Evolutionary conservation across 2,888 invertebrate genomes (phyloP), one percentile per base, ranked within the genome.

Genomic region (Platycnemis pennipes): DNA sequence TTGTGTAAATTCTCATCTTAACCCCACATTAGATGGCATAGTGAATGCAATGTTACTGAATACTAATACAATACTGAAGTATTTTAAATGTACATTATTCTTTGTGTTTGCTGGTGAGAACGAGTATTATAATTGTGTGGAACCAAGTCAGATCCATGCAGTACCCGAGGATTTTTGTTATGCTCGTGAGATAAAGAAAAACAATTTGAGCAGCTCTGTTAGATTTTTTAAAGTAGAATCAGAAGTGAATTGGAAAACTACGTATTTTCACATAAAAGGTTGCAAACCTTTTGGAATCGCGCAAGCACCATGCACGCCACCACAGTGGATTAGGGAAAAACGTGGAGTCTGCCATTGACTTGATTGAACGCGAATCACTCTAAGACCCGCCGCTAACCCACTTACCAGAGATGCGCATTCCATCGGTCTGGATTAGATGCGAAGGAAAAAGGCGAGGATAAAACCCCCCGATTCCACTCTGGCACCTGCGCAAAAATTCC

Each of bases 381-480:
- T 77, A 77, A 77, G 77, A 37, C 77, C 37, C 16, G 2, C 16
- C 37, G 31, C 31, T 77, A 77, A 77, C 37, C 77, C 77, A 77
- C 77, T 37, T 77, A 37, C 77, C 77, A 77, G 77, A 77, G 37
- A 77, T 77, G 77, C 37, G 77, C 77, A 77, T 77, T 37, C 77
- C 77, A 77, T 77, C 26, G 31, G 77, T n/a, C 16, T 13, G 77
- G 11, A 77, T 77, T 77, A 77, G 37, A 77, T 11, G 77, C 4
- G 77, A 42, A 3, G 1, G 44, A 19, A 37, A 53, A 42, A 42
- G 53, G 56, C 56, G 42, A 42, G 56, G 56, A 56, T 49, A 89
- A 87, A 89, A 56, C 77, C 77, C 63, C 88, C 46, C 13, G 11
- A n/a, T n/a, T n/a, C n/a, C n/a, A n/a, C n/a, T n/a, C n/a, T n/a